Percentiles rank a stretch among this genome's conserved stretches.
Evolutionary conservation across 1,140 invertebrate species (phyloP).

Genomic region (Whitmania pigra): DNA sequence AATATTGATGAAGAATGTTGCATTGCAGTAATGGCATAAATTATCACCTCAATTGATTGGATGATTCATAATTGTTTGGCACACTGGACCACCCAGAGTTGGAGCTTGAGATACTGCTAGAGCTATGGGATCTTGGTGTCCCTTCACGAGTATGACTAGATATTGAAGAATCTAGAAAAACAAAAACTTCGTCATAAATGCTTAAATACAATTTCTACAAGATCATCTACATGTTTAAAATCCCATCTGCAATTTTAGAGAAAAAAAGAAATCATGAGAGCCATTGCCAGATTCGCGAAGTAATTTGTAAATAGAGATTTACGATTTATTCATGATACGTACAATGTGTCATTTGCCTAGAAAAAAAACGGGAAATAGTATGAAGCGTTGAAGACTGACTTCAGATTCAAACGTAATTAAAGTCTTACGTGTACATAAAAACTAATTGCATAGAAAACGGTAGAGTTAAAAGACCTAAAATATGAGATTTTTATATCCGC

Average conservation of each 20-base stretch:
- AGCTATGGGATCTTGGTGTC: slow-evolving; percentile 19
- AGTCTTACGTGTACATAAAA: no score
- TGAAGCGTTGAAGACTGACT: no score
- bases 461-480: no score
- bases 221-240: background rate
- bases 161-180: background rate
- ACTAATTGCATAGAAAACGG: no score
- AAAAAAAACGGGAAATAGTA: no score
- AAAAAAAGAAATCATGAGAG: slow-evolving; percentile 9
- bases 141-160: slow-evolving; percentile 22
- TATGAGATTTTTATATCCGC: slow-evolving; percentile 16
- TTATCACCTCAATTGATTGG: slow-evolving; percentile 6
- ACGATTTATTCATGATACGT: no score
- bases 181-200: background rate
- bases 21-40: background rate
- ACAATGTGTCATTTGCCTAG: no score
- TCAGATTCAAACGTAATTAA: no score
- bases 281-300: background rate
- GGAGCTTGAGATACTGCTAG: slow-evolving; percentile 22
- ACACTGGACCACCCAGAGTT: slow-evolving; percentile 22
- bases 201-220: background rate
- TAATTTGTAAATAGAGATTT: no score
- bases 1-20: background rate
- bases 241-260: background rate
- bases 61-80: background rate